Percentiles rank a stretch among this genome's conserved stretches.
phyloP scores from a whole-genome alignment of 2,888 invertebrate species.

The Nomada fabriciana region DNA sequence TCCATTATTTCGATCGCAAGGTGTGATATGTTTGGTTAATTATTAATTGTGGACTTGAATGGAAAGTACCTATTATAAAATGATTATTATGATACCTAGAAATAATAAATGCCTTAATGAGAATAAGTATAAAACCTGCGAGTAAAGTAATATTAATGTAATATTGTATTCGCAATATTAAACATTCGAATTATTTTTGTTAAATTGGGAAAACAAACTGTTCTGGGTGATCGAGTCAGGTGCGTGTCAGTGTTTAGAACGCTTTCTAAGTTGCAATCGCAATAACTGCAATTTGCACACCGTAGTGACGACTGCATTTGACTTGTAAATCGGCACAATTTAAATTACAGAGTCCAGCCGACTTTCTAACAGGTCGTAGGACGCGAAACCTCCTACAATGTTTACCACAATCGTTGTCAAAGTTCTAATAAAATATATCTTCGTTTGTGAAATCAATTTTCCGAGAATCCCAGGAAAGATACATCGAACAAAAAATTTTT shows the following conservation, averaged over 20 bases:
- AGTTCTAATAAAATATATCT: background rate
- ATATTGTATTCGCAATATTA: background rate
- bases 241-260: conserved; percentile 13
- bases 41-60: too few species aligned
- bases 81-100: too few species aligned
- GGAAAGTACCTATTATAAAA: too few species aligned
- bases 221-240: background rate
- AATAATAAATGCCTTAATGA: too few species aligned
- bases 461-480: background rate
- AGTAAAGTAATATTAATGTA: too few species aligned
- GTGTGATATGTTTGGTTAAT: too few species aligned
- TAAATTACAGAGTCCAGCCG: conserved; percentile 35
- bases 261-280: conserved; percentile 34
- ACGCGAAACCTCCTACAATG: conserved; percentile 11
- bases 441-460: background rate
- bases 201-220: background rate
- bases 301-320: conserved; percentile 33
- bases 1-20: too few species aligned
- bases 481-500: too few species aligned
- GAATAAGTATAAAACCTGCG: too few species aligned
- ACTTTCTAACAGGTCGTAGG: conserved; percentile 36
- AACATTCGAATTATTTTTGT: background rate
- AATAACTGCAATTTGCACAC: conserved; percentile 33
- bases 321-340: conserved; percentile 54
- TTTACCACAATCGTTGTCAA: background rate